Percentiles rank a stretch among this genome's conserved stretches.
Conservation (phyloP, 2,797 vertebrate genomes). For the Sitta carolinensis region DNA sequence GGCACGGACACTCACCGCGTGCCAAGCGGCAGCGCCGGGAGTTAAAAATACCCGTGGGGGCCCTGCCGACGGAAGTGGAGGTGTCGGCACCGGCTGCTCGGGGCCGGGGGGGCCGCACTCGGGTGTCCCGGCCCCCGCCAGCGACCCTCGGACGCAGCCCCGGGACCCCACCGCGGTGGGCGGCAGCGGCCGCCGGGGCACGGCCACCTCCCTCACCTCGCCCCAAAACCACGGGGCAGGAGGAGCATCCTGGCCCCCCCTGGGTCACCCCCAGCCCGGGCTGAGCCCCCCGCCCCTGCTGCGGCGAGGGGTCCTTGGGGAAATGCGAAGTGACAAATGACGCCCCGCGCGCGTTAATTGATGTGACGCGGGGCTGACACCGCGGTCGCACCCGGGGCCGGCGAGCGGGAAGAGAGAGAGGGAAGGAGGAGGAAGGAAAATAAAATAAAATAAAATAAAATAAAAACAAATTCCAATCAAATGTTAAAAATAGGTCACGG, state of each 20-base stretch:
- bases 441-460: neutral
- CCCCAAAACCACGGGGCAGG: neutral
- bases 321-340: conserved; percentile 76
- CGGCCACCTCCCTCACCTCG: neutral
- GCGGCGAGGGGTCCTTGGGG: neutral
- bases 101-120: neutral
- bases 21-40: neutral
- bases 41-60: conserved; percentile 30
- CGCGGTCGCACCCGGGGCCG: conserved; percentile 62
- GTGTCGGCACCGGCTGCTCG: conserved; percentile 40
- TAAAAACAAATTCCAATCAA: conserved; percentile 76
- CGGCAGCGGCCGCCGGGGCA: neutral
- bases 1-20: neutral
- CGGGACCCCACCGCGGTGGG: neutral
- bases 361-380: conserved; percentile 74
- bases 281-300: neutral
- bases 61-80: conserved; percentile 51
- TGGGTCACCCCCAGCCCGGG: neutral
- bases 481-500: conserved; percentile 93
- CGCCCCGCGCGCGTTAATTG: conserved; percentile 29
- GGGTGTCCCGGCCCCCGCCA: neutral
- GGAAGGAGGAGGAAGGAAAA: too few relatives aligned
- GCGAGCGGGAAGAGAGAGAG: conserved; percentile 67
- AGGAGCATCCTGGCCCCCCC: neutral
- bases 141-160: neutral